Evolutionary conservation across 2,113 vertebrate genomes (phyloP).

Genomic region (Euleptes europaea): DNA sequence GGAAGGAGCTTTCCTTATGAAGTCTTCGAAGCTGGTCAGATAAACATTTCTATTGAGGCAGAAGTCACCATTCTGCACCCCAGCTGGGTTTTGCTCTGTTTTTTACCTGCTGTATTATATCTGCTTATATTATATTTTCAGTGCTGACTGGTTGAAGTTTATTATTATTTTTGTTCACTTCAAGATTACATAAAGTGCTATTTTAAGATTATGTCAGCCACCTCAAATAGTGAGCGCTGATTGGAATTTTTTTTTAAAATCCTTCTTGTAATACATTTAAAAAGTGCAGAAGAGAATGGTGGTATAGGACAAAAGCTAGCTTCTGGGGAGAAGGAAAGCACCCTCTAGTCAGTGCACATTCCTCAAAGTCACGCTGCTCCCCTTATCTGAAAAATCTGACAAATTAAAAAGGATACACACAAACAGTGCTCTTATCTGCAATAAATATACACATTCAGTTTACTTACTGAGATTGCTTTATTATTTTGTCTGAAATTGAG

Average conservation of each 20-base stretch:
- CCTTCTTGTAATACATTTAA: too few species aligned
- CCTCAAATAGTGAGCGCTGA: too few species aligned
- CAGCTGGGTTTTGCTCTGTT: neutral
- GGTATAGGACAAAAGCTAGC: neutral
- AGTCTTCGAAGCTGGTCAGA: neutral
- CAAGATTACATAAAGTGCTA: too few species aligned
- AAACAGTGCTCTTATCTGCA: neutral
- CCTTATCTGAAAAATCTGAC: neutral
- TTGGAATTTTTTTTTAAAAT: too few species aligned
- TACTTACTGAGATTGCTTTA: slow-evolving; percentile 26
- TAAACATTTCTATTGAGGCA: neutral
- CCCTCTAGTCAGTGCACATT: neutral
- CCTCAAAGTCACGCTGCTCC: neutral
- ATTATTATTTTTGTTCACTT: too few species aligned
- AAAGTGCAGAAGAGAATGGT: neutral
- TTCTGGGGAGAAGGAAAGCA: neutral
- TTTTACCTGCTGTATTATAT: too few species aligned
- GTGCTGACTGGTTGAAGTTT: too few species aligned
- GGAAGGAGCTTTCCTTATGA: neutral
- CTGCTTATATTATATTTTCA: too few species aligned
- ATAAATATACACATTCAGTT: neutral
- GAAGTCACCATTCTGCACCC: neutral
- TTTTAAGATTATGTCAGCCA: too few species aligned
- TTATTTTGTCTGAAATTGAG: slow-evolving; percentile 28
- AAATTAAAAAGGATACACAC: neutral